A percentile compares a stretch with the other conserved stretches of the same genome.
phyloP scores from a whole-genome alignment of 2,888 invertebrate genomes.

The Escarpia spicata region DNA sequence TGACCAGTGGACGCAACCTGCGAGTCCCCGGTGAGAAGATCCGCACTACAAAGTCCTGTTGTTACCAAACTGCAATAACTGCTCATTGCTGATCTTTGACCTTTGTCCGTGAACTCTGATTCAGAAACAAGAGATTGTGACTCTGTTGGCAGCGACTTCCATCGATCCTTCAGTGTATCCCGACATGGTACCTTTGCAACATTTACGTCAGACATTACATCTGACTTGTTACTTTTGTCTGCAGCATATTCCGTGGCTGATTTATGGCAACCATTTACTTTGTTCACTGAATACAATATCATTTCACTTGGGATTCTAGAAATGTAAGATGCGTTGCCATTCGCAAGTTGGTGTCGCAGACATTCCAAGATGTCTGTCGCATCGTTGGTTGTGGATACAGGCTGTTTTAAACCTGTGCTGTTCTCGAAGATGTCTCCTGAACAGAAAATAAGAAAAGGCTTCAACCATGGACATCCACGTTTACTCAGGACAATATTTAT shows the following conservation, averaged over 20 bases:
- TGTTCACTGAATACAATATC: neutral
- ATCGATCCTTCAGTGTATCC: neutral
- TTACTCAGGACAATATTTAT: too few relatives aligned
- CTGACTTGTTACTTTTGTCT: neutral
- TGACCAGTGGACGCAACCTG: neutral
- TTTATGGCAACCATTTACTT: neutral
- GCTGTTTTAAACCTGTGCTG: neutral
- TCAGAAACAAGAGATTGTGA: neutral
- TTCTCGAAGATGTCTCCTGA: neutral
- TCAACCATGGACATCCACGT: too few relatives aligned
- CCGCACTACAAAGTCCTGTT: neutral
- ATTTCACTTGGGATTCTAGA: slow-evolving; percentile 3
- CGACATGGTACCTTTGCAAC: neutral
- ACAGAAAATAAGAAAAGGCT: neutral
- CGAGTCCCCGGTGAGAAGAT: neutral
- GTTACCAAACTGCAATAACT: neutral
- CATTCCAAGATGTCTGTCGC: neutral
- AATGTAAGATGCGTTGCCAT: neutral
- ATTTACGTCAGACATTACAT: neutral
- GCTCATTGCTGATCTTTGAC: neutral
- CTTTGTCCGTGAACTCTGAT: neutral
- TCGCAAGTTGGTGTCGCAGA: neutral
- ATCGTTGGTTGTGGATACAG: neutral
- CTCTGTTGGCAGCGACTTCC: neutral
- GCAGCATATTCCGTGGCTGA: neutral